Conservation (phyloP, 1,140 invertebrate genomes). For the Drosophila kepulauana region DNA sequence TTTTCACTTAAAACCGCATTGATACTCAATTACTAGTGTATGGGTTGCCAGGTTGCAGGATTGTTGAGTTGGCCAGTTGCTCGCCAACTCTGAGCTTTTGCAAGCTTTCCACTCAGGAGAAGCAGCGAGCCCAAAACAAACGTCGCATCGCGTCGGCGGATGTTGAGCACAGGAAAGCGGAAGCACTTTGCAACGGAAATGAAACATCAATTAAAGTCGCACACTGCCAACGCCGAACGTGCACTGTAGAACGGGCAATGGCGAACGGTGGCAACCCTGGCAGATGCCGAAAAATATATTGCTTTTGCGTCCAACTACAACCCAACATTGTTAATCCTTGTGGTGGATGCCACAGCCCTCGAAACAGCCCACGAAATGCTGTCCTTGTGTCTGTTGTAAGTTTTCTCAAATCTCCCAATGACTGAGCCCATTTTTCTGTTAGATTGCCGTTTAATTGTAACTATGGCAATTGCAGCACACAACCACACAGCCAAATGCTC, state of each 20-base stretch:
- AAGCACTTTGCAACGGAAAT: conserved; percentile 84
- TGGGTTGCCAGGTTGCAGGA: conserved; percentile 36
- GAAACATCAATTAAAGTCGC: conserved; percentile 84
- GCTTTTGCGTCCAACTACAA: conserved; percentile 32
- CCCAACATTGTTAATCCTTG: conserved; percentile 45
- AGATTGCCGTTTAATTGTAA: conserved; percentile 70
- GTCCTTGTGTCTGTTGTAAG: not conserved
- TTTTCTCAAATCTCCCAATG: conserved; percentile 38
- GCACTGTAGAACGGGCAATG: not conserved
- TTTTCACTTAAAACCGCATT: conserved; percentile 84
- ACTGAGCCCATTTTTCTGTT: conserved; percentile 53
- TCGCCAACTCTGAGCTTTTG: too few species aligned
- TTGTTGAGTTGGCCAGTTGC: conserved; percentile 4
- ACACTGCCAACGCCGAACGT: conserved; percentile 35
- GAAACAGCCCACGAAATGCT: not conserved
- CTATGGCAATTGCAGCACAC: conserved; percentile 30
- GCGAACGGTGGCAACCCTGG: conserved; percentile 25
- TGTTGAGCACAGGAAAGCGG: conserved; percentile 71
- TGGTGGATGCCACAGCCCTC: not conserved
- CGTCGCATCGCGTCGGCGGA: conserved; percentile 41
- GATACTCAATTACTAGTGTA: conserved; percentile 80
- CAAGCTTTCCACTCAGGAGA: conserved; percentile 12
- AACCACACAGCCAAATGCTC: not conserved
- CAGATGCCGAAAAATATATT: conserved; percentile 45
- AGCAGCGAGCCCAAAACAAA: conserved; percentile 59